Conservation (phyloP, 2,888 invertebrate species). For the Polyploca ridens region DNA sequence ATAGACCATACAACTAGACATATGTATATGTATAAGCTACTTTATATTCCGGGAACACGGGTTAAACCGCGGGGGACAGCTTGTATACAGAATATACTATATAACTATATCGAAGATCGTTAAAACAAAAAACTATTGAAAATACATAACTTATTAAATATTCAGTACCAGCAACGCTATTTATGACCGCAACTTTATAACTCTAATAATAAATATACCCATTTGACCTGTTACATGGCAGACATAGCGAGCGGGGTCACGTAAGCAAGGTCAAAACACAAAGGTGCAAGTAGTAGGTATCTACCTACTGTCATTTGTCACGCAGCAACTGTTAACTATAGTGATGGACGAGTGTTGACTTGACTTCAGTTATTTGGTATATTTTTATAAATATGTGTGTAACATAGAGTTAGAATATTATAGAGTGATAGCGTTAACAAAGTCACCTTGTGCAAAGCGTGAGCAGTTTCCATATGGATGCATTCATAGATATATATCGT, state of each 20-base stretch:
- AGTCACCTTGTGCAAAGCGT: too few species aligned
- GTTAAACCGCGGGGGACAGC: too few species aligned
- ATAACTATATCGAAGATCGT: not conserved
- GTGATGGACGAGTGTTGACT: not conserved
- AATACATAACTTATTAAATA: not conserved
- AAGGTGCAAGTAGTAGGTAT: constrained; percentile 23
- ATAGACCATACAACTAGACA: too few species aligned
- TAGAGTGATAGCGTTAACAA: too few species aligned
- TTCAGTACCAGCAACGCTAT: not conserved
- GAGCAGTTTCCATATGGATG: too few species aligned
- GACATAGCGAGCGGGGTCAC: constrained; percentile 19
- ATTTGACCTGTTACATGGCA: constrained; percentile 22
- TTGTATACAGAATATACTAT: too few species aligned
- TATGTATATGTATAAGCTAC: too few species aligned
- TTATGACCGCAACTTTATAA: constrained; percentile 6
- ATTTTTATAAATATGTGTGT: too few species aligned
- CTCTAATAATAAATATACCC: constrained; percentile 16
- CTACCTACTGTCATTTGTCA: constrained; percentile 32
- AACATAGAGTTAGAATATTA: too few species aligned
- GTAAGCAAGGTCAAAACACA: constrained; percentile 31
- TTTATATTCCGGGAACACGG: too few species aligned
- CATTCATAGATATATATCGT: too few species aligned
- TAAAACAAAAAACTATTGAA: not conserved
- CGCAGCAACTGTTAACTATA: constrained; percentile 22
- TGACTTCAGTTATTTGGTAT: not conserved